Base-by-base conservation (phyloP, 2,113 vertebrate species). In the Mellivora capensis region DNA sequence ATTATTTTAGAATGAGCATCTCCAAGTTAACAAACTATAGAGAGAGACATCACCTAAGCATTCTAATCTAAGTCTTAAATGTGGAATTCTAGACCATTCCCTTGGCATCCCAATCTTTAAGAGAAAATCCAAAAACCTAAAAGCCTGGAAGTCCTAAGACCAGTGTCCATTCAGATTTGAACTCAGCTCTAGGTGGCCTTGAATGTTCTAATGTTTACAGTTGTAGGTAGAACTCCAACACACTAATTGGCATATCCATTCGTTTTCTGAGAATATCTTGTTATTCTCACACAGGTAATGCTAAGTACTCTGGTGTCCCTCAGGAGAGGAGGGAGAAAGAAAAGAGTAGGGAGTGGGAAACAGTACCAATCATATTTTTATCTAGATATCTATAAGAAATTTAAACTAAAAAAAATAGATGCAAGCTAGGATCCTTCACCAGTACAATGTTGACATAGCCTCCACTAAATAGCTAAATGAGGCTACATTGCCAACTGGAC, bases 1-100 rank as follows among this genome's bases (percentile, higher is more conserved):
- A 86, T 37, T 86, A 93, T 87, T 96, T 90, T 87, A 85, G 85
- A 93, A 72, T 67, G 47, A 72, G 74, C 29, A 29, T 72, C 49
- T 96, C 18, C 29, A 93, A 91, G n/a, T 91, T 94, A 94, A 23
- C 61, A 9, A 83, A 15, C 57, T 71, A 37, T 37, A 59, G 77
- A 84, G 3, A 1, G n/a, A 84, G 23, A 57, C 90, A 52, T 14
- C 3, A 77, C 29, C 7, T 49, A 91, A 61, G 10, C 54, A 83
- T 61, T 93, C n/a, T 69, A 59, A 21, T 44, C n/a, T 62, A 72
- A 59, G 27, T 87, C 39, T 85, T 52, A 64, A 71, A 88, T 54
- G 25, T 61, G 52, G 27, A 67, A 88, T 86, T 49, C 18, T 29
- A 92, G 37, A 90, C 29, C 4, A 5, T 96, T 71, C 37, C 52